Evolutionary conservation across 2,797 vertebrate species (phyloP), one percentile per base, ranked within the genome.

Genomic region (Loriculus beryllinus): DNA sequence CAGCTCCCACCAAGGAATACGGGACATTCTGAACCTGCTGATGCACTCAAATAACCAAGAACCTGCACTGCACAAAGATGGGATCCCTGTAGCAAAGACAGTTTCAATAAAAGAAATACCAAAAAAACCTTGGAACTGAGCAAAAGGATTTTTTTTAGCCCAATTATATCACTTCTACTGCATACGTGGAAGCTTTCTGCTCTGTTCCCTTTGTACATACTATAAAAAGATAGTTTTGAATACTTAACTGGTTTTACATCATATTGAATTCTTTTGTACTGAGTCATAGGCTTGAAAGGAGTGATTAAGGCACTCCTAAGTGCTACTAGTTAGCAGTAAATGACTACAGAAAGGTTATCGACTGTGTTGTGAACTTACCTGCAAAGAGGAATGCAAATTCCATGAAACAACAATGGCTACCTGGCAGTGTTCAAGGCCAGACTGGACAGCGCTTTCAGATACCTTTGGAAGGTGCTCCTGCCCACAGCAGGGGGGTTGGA

Each of bases 21-120:
- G 28, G 65, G 69, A 49, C 31, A 28, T 10, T 28, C 39, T 31
- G 23, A 74, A 28, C 43, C 26, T 28, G 14, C 42, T 15, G n/a
- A 68, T 1, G 23, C 15, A n/a, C 21, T 18, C 35, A 17, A 43
- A 45, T 11, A 57, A 35, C 21, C 26, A 26, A 10, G 35, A 37
- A 45, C 43, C 33, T 64, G 39, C 33, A 10, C 33, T 14, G 6
- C 2, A 14, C 45, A 60, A 65, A 45, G 0, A 0, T 5, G 7
- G 15, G 12, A 82, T 48, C 43, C 25, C 78, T 56, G 62, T 2
- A 3, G 23, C 40, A 68, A 18, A 20, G 10, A 7, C 45, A 31
- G 10, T 18, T 83, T 60, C 14, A 48, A 1, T 40, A 42, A 22
- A 70, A 70, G 8, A 63, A 62, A 26, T 7, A 2, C 68, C n/a